Evolutionary conservation across 2,113 vertebrate species (phyloP), one percentile per base, ranked within the genome.

Genomic region (Tichodroma muraria): DNA sequence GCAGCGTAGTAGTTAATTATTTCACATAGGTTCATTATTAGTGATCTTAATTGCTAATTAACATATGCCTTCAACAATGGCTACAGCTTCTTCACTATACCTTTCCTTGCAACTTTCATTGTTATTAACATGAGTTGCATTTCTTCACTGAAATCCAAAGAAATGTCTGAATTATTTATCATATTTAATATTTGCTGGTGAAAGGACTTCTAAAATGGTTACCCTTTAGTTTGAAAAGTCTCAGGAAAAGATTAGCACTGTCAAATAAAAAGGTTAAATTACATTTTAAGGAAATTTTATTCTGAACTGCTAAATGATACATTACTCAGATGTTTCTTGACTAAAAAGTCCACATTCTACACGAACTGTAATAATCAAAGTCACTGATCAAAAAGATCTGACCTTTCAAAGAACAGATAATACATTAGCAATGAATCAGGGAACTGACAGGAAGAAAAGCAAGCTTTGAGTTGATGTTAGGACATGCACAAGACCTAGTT

Each of bases 251-350:
- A 88, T 45, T 88, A 88, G 28, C 45, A 76, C n/a, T 2, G 0
- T 60, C 64, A 69, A 92, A 92, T 73, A 52, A 80, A 95, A 92
- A 89, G n/a, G 64, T 73, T 94, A 89, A 85, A 85, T 72, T 15
- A 53, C 27, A 89, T 64, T 77, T 87, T 65, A 89, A 91, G 60
- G 7, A n/a, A n/a, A n/a, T n/a, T 91, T 71, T 82, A 70, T 80
- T 80, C 82, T 85, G n/a, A 83, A 72, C 38, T 42, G 45, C 42
- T 95, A 91, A 94, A 66, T 89, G 70, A 82, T 47, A 77, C 54
- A 72, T 87, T 87, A 81, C n/a, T 60, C 37, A n/a, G 70, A 59
- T 40, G 25, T 47, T 92, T 90, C 83, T 30, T 40, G 64, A 61
- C 57, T 64, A 61, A 76, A 86, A 87, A 23, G 65, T 76, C 61